These are phyloP conservation scores for Boleophthalmus pectinirostris DNA, from an alignment of 2,113 vertebrate species.

Conservation along the genomic window DNA sequence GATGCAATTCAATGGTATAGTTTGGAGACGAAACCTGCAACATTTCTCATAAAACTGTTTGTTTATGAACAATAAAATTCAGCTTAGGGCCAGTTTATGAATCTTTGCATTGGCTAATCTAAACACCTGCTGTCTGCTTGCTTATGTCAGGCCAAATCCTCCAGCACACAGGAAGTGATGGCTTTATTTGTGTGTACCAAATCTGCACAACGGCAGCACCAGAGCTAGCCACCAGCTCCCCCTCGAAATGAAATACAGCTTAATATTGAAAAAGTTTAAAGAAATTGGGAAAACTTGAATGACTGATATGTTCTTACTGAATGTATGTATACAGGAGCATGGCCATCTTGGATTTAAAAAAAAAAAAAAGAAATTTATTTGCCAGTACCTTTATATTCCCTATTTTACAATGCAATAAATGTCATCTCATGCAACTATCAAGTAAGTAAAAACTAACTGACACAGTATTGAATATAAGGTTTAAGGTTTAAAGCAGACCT, in stretches of 20 bases:
- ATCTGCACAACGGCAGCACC: conserved; percentile 27
- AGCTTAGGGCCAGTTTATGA: conserved; percentile 57
- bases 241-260: background rate
- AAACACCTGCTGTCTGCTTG: conserved; percentile 59
- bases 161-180: conserved; percentile 43
- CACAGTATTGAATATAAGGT: too few species aligned
- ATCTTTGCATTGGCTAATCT: conserved; percentile 60
- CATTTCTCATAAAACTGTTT: conserved; percentile 44
- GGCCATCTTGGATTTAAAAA: background rate
- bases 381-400: background rate
- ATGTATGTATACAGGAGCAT: background rate
- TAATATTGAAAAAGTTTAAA: background rate
- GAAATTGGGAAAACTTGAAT: background rate
- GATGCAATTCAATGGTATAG: background rate
- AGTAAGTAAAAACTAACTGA: too few species aligned
- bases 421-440: background rate
- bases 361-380: background rate
- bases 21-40: conserved; percentile 26
- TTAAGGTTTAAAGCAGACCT: too few species aligned
- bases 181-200: conserved; percentile 46
- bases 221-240: background rate
- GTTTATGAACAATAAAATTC: conserved; percentile 56
- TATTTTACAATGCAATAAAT: background rate
- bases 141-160: conserved; percentile 42
- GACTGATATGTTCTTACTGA: conserved; percentile 20